Conservation (phyloP, 2,888 invertebrate genomes). For the Sarcophaga carnaria region DNA sequence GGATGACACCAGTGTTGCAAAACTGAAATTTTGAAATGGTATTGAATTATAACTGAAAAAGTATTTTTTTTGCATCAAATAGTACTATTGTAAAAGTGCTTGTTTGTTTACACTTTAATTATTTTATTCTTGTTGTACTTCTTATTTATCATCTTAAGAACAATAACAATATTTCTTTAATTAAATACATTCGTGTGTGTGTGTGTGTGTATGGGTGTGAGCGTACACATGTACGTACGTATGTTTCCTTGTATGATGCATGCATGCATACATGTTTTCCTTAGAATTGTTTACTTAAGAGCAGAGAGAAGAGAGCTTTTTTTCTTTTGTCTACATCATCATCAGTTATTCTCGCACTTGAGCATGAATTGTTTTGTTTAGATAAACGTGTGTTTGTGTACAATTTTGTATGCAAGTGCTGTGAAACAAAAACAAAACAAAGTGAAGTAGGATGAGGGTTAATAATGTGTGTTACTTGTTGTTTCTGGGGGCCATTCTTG, state of each 20-base stretch:
- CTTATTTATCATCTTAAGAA: too few relatives aligned
- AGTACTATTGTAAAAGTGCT: too few relatives aligned
- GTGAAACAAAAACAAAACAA: slow-evolving; percentile 18
- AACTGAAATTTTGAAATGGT: too few relatives aligned
- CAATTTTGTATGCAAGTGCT: slow-evolving; percentile 47
- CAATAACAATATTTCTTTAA: too few relatives aligned
- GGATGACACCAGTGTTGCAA: too few relatives aligned
- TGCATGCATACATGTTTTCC: too few relatives aligned
- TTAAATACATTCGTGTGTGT: too few relatives aligned
- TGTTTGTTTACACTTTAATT: too few relatives aligned
- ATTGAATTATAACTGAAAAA: too few relatives aligned
- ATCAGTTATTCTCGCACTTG: slow-evolving; percentile 64
- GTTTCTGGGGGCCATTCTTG: background rate
- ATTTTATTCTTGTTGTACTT: too few relatives aligned
- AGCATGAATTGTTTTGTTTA: slow-evolving; percentile 69
- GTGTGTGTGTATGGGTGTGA: background rate
- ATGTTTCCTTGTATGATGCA: too few relatives aligned
- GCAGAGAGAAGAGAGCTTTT: background rate
- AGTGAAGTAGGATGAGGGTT: background rate
- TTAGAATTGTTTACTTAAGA: background rate
- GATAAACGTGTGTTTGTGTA: slow-evolving; percentile 61
- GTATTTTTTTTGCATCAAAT: too few relatives aligned
- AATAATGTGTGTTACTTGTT: background rate
- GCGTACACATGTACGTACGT: background rate
- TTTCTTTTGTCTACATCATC: background rate